Conservation (phyloP, 2,797 vertebrate genomes). For the Malacoctenus gilli region DNA sequence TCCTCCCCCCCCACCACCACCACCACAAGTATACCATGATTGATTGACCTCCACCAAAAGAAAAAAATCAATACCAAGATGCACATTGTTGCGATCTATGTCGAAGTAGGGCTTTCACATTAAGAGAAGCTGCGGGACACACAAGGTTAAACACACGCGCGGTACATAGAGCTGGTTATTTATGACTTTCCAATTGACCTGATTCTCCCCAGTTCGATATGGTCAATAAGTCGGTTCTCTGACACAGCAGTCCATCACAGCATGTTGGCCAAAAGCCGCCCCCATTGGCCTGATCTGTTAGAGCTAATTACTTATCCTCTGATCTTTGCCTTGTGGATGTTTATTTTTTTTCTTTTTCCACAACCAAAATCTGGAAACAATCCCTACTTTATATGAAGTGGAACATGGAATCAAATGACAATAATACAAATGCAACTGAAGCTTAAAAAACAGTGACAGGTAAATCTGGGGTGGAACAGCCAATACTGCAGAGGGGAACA, state of each 20-base stretch:
- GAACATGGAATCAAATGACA: too few species aligned
- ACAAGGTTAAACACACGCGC: background rate
- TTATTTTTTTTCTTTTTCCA: too few species aligned
- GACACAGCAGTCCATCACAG: background rate
- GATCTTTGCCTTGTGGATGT: too few species aligned
- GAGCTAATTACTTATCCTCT: background rate
- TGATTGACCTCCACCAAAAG: too few species aligned
- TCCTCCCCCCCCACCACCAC: too few species aligned
- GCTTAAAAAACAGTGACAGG: too few species aligned
- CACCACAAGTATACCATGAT: too few species aligned
- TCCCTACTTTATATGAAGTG: too few species aligned
- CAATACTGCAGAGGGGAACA: too few species aligned
- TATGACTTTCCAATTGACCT: background rate
- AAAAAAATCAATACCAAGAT: background rate
- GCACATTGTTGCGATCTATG: background rate
- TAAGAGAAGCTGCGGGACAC: background rate
- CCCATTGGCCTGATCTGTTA: background rate
- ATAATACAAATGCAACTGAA: too few species aligned
- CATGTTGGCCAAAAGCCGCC: background rate
- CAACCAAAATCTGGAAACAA: too few species aligned
- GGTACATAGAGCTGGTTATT: background rate
- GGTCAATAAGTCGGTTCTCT: background rate
- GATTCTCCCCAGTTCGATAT: background rate
- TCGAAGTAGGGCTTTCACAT: background rate
- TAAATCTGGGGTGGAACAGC: too few species aligned